Base-by-base conservation (phyloP, 2,888 invertebrate species). In the Drosophila incognita region DNA sequence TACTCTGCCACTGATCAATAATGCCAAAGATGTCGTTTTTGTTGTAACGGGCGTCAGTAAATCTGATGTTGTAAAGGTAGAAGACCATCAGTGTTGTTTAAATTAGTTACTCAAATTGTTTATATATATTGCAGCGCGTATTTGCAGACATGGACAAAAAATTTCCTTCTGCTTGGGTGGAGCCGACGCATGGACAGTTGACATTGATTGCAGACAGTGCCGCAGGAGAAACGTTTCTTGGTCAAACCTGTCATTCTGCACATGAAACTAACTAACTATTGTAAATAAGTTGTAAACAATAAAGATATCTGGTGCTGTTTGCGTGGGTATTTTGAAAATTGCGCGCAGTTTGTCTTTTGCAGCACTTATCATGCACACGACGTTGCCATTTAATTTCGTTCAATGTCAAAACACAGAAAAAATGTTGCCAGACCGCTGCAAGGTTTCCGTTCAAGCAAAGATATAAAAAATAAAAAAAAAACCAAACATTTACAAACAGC, bases 1-100 rank as follows among this genome's bases (percentile, higher is more conserved):
- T 84, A 99, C 99, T 0, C 96, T 96, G 79, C 97, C 98, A 0
- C 95, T 98, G 15, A 95, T 99, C 40, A 99, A 99, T 92, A 96
- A 96, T 91, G 97, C 99, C 0, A 95, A 94, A 77, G 94, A 95
- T 90, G 97, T 97, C 87, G 95, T 98, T 67, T 99, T 99, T 93
- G 96, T 97, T 29, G 95, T 96, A 42, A 95, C 96, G 65, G 99
- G 99, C 0, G 95, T 94, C 18, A 95, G 96, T 21, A 99, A 99
- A 93, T 97, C 98, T 5, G 96, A 96, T n/a, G 96, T 97, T 94
- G 94, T 98, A 1, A 96, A 97, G 94, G 98, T 97, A 46, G 24
- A 46, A 4, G 92, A 93, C 63, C 46, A 7, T 4, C 8, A 13
- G 10, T 8, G 18, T 13, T 33, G 5, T 4, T n/a, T 10, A 18